Evolutionary conservation across 92 coral and sea anemone species (phyloP), one percentile per base, ranked within the genome.

Genomic region (Parazoanthus atlanticus): DNA sequence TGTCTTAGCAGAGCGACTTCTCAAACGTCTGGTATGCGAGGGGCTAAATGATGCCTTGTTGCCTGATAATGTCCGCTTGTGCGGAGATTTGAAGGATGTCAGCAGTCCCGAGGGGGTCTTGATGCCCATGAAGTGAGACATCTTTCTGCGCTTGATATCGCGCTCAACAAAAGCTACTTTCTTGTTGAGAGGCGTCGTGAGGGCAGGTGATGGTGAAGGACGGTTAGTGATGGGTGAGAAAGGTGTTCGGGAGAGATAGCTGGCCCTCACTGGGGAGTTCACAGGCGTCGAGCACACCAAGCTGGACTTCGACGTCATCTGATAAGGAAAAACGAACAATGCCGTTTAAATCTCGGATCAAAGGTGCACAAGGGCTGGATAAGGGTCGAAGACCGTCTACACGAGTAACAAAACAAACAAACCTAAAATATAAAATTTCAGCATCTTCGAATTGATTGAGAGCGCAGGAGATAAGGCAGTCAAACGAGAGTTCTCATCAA

Each of bases 81-180:
- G 94, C 3, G 94, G 92, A 32, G 92, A 89, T 73, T 89, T 86
- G 21, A 80, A 89, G 2, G 92, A 85, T 5, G 90, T 89, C 26
- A 92, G 87, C 19, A 92, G 81, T 9, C 92, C 94, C 6, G 94
- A 89, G 5, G 94, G 92, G 3, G 94, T 92, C 52, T 86, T 85
- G 47, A 85, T 58, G 23, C 76, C 75, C 28, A 26, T 41, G n/a
- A 82, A 82, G 43, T 72, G 64, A 17, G 86, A n/a, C 33, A 30
- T 1, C 40, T 82, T 82, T 25, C n/a, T 65, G 61, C 32, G 29
- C 64, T 82, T 82, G 13, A 52, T 11, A 23, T 26, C 77, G 0
- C 58, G 36, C 30, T 65, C 58, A 32, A 72, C n/a, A 67, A 82
- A 82, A 34, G 76, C 40, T 0, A 82, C 76, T 82, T 67, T 82